A percentile compares a stretch with the other conserved stretches of the same genome.
Evolutionary conservation across 2,797 vertebrate species (phyloP).

Genomic region (Picus viridis): DNA sequence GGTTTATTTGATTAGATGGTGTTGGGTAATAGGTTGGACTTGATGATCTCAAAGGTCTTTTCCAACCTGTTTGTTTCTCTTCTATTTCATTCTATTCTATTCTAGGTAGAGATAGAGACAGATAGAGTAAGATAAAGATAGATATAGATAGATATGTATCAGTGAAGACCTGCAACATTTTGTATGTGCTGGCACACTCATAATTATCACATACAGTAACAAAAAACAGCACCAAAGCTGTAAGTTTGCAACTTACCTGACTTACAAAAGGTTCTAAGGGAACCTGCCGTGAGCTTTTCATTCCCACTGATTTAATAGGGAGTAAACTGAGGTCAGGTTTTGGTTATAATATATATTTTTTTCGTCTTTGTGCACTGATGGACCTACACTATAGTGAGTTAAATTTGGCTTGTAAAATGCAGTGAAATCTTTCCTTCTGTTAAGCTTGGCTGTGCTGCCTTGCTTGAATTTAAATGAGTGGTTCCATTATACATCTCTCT

Average conservation of each 20-base stretch:
- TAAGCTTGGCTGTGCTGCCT: neutral
- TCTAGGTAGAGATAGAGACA: too few species aligned
- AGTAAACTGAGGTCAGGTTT: neutral
- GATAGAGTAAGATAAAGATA: too few species aligned
- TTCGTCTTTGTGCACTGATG: neutral
- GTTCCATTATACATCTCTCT: neutral
- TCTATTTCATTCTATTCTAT: too few species aligned
- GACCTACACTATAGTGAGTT: neutral
- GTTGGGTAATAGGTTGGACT: too few species aligned
- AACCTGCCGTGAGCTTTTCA: neutral
- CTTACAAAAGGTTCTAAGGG: neutral
- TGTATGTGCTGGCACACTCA: neutral
- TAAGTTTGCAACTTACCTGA: neutral
- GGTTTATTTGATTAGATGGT: too few species aligned
- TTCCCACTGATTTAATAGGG: neutral
- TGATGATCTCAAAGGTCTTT: too few species aligned
- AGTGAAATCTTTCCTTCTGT: neutral
- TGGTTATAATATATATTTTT: neutral
- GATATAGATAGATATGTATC: neutral
- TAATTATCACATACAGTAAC: neutral
- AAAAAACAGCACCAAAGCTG: neutral
- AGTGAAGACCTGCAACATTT: neutral
- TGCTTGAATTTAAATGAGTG: neutral
- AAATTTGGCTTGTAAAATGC: neutral
- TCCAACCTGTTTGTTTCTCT: too few species aligned